Conservation (phyloP, 1,140 invertebrate species). For the Magallana gigas region DNA sequence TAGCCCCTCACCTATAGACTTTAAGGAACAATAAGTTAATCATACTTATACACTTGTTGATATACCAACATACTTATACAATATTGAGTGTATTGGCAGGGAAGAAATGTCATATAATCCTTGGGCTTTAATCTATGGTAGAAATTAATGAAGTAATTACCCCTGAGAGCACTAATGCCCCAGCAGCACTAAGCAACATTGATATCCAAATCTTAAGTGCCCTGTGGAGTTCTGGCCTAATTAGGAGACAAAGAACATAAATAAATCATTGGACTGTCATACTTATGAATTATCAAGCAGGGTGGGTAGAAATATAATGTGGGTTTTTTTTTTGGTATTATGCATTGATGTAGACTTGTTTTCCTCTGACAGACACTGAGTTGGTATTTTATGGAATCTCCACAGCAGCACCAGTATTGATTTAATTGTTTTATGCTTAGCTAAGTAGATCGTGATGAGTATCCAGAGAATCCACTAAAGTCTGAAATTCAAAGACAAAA, state of each 20-base stretch:
- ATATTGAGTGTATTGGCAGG: not conserved
- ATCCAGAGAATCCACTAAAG: no score
- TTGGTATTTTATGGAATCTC: not conserved
- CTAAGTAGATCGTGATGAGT: not conserved
- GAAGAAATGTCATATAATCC: not conserved
- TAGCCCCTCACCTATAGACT: no score
- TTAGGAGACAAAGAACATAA: not conserved
- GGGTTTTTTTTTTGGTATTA: no score
- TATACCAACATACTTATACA: no score
- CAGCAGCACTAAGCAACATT: not conserved
- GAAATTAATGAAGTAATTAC: slow-evolving; percentile 34
- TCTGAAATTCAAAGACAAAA: not conserved
- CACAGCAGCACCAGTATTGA: no score
- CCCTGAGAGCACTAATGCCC: not conserved
- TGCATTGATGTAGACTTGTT: not conserved
- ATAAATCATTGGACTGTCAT: slow-evolving; percentile 9
- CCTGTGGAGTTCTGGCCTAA: not conserved
- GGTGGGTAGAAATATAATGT: no score
- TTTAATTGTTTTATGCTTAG: no score
- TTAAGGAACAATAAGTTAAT: no score
- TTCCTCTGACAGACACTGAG: not conserved
- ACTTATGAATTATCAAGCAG: not conserved
- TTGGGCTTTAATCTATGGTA: not conserved
- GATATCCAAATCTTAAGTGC: not conserved
- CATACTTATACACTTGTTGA: no score